Conservation (phyloP, 2,888 invertebrate genomes). For the Ellobium chinense region DNA sequence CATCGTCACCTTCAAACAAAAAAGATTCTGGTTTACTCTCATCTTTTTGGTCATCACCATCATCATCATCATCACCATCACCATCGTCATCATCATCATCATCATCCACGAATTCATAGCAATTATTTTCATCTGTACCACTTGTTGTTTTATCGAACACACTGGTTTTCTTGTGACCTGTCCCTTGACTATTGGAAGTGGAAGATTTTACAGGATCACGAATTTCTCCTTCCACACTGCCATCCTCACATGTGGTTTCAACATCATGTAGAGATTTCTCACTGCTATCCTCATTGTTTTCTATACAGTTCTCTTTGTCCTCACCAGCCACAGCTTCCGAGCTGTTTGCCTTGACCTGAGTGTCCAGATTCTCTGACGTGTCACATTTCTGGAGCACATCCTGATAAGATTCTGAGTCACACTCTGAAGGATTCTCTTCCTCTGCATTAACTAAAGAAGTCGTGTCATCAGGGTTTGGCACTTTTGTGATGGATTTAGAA, state of each 20-base stretch:
- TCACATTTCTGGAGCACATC: no score
- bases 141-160: background rate
- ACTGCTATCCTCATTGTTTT: background rate
- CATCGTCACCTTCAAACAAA: no score
- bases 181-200: background rate
- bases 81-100: conserved; percentile 16
- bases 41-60: background rate
- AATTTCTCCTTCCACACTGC: background rate
- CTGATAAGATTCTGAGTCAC: no score
- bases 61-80: background rate
- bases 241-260: background rate
- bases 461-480: background rate
- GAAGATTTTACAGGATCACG: background rate
- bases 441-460: background rate
- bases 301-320: background rate
- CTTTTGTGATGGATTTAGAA: background rate
- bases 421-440: no score
- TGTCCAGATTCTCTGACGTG: background rate
- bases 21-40: background rate
- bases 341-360: background rate
- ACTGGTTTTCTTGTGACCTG: background rate
- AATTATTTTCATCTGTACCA: background rate
- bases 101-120: background rate
- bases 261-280: background rate
- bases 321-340: background rate